Conservation (phyloP, 2,888 invertebrate genomes). For the Corythucha ciliata region DNA sequence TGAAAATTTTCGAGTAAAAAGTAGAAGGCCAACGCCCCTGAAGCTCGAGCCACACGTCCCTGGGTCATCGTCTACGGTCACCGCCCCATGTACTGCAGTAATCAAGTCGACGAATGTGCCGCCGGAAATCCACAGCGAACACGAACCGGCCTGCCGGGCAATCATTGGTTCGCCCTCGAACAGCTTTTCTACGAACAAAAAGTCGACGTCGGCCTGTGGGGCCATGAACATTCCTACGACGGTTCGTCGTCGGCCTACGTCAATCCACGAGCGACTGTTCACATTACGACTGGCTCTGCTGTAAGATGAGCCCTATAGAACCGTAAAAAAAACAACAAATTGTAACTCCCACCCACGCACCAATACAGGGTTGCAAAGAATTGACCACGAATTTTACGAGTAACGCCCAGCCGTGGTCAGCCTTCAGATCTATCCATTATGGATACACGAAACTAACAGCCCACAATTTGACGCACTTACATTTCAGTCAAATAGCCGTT, state of each 20-base stretch:
- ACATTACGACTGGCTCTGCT: slow-evolving; percentile 80
- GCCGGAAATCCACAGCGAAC: slow-evolving; percentile 55
- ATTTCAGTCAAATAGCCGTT: slow-evolving; percentile 67
- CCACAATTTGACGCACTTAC: slow-evolving; percentile 72
- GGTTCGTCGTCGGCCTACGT: slow-evolving; percentile 91
- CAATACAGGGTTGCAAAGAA: slow-evolving; percentile 63
- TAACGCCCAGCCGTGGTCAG: slow-evolving; percentile 64
- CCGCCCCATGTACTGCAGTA: slow-evolving; percentile 86
- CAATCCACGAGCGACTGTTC: slow-evolving; percentile 61
- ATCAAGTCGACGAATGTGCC: slow-evolving; percentile 73
- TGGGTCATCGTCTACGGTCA: slow-evolving; percentile 81
- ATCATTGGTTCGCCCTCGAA: slow-evolving; percentile 58
- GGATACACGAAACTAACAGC: slow-evolving; percentile 80
- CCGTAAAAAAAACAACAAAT: slow-evolving; percentile 41
- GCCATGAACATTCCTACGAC: slow-evolving; percentile 97
- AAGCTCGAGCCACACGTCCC: slow-evolving; percentile 61
- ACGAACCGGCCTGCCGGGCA: slow-evolving; percentile 52
- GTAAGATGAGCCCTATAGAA: slow-evolving; percentile 54
- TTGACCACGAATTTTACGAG: slow-evolving; percentile 64
- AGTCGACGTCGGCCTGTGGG: slow-evolving; percentile 91
- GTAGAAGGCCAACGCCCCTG: slow-evolving; percentile 56
- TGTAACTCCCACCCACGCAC: background rate
- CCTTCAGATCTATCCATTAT: slow-evolving; percentile 77
- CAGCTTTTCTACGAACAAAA: slow-evolving; percentile 77
- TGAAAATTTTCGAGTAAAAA: background rate